phyloP scores from a whole-genome alignment of 2,888 invertebrate genomes.

The Pammene aurita region DNA sequence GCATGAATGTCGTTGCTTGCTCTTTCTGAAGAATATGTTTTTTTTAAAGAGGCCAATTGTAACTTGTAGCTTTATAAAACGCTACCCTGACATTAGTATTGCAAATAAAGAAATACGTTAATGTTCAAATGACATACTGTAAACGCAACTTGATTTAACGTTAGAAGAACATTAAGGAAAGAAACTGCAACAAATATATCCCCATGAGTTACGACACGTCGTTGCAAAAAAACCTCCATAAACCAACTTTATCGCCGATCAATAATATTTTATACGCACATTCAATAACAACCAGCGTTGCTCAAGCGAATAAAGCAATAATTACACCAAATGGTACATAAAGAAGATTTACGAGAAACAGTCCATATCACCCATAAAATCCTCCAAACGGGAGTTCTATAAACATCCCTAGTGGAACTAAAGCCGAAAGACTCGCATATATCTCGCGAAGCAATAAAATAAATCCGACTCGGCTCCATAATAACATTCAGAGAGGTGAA shows the following conservation, averaged over 20 bases:
- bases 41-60: too few species aligned
- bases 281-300: slow-evolving; percentile 77
- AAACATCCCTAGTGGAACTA: slow-evolving; percentile 76
- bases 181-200: slow-evolving; percentile 49
- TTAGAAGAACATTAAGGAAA: neutral
- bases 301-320: slow-evolving; percentile 78
- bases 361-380: slow-evolving; percentile 65
- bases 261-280: slow-evolving; percentile 79
- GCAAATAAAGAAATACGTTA: too few species aligned
- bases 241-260: slow-evolving; percentile 77
- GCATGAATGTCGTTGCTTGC: too few species aligned
- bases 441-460: slow-evolving; percentile 78
- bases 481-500: slow-evolving; percentile 81
- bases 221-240: slow-evolving; percentile 66
- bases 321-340: slow-evolving; percentile 71
- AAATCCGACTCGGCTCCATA: slow-evolving; percentile 78
- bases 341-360: slow-evolving; percentile 75
- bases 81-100: too few species aligned
- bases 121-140: too few species aligned
- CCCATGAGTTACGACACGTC: slow-evolving; percentile 54
- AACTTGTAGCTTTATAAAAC: too few species aligned
- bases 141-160: too few species aligned
- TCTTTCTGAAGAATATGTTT: too few species aligned
- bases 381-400: slow-evolving; percentile 70
- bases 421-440: slow-evolving; percentile 76